Base-by-base conservation (phyloP, 2,797 vertebrate genomes). In the Lepilemur ruficaudatus region DNA sequence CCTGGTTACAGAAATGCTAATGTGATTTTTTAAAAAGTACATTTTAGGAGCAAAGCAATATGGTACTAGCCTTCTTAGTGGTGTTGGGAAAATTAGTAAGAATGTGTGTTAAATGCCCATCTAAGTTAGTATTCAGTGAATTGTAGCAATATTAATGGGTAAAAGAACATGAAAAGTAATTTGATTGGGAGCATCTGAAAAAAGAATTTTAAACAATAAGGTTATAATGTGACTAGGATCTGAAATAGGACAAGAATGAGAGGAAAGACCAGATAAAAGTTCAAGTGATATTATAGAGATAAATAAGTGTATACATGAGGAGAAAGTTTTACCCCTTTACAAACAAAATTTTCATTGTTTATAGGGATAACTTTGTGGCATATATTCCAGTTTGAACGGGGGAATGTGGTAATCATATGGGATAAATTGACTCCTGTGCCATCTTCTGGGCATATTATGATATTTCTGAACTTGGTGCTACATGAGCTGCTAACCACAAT, bases 121-220 rank as follows among this genome's bases (percentile, higher is more conserved):
- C 50, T 72, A 80, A 93, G 69, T 92, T 96, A 87, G 43, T 95
- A 76, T 89, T 95, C 81, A 92, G 12, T 91, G 95, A 91, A 32
- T 94, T 95, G 78, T 75, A 95, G 87, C 69, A 95, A 41, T 91
- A 93, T 79, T 93, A 96, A 93, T 84, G 96, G 55, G 81, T 89
- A 79, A 94, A 97, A 93, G 72, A 52, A 91, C 41, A 76, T 86
- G 85, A 85, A 84, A 95, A 83, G 59, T 83, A 93, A 96, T 96
- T 95, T 96, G 81, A 83, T 91, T 96, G 75, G 79, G 73, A 89
- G 81, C 41, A 91, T 90, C 20, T 93, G 52, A 96, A 91, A 82
- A 86, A 94, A 94, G 46, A 86, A 79, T 83, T 94, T 94, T 91
- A 82, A 93, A 59, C 32, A 81, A 69, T 73, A 88, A 69, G 28